Base-by-base conservation (phyloP, 1,140 invertebrate species). In the Drosophila murphyi region DNA sequence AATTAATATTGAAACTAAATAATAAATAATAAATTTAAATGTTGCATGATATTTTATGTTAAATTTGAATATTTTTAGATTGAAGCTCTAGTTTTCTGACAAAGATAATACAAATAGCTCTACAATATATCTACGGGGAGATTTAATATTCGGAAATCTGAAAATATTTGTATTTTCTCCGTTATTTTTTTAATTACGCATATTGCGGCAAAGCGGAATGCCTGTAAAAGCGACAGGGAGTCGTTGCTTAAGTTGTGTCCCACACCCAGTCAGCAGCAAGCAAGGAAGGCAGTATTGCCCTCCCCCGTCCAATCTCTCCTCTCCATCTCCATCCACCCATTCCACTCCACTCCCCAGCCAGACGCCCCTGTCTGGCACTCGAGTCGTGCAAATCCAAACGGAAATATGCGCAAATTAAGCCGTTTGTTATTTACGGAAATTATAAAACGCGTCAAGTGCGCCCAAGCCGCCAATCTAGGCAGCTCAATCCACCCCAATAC, bases 371-470 rank as follows among this genome's bases (percentile, higher is more conserved):
- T 43, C 48, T 72, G 75, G 75, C 76, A 80, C 85, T 89, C 80
- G 77, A 83, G 85, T 82, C 83, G 83, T 88, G 82, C 69, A 87
- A 87, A 87, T 88, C 82, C 82, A 88, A 87, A 87, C 83, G 83
- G 83, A 88, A 88, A 88, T 88, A 83, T 88, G 83, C 85, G 83
- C 83, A 88, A 88, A 88, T 88, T 88, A 88, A 88, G 83, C 83
- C 83, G 80, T 89, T 88, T 88, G 83, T 88, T 88, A 89, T 88
- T 88, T 80, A 55, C 83, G 83, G 83, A 88, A 88, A 88, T 88
- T 88, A 88, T 88, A 72, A 88, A 88, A 88, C 83, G 83, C 83
- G 83, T 88, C 83, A 88, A 88, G 83, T 88, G 85, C 83, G 82
- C 70, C 82, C 76, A 83, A 83, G 73, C 63, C 37, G 55, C 29